These are phyloP conservation scores for Netelia virgata DNA, from an alignment of 2,888 invertebrate genomes.

Conservation along the genomic window DNA sequence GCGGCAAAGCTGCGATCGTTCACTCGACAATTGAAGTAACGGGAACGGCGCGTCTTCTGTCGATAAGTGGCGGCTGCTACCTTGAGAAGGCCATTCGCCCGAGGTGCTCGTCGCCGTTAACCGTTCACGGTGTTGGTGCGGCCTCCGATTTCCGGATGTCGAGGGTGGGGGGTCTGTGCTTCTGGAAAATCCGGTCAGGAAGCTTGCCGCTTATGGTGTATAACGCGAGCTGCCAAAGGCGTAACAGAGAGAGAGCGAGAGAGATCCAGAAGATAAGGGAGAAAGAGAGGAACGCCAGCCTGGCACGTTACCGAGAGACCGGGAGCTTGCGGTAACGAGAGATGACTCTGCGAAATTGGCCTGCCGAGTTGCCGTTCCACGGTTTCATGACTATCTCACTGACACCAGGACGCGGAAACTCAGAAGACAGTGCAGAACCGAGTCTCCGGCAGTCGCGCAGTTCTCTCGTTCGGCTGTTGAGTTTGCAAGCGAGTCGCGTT, in stretches of 20 bases:
- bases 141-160: conserved; percentile 52
- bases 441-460: conserved; percentile 16
- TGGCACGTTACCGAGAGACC: conserved; percentile 41
- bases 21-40: conserved; percentile 41
- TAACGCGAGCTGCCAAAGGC: conserved; percentile 35
- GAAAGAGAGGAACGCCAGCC: conserved; percentile 25
- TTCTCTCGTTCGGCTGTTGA: conserved; percentile 60
- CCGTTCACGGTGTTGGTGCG: conserved; percentile 28
- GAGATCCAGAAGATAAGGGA: neutral
- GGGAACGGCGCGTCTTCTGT: conserved; percentile 40
- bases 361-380: conserved; percentile 53
- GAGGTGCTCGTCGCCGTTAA: conserved; percentile 13
- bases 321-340: conserved; percentile 56
- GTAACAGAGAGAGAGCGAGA: conserved; percentile 31
- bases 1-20: conserved; percentile 39
- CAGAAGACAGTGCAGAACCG: conserved; percentile 39
- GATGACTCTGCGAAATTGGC: conserved; percentile 69
- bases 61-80: conserved; percentile 41
- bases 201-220: conserved; percentile 32
- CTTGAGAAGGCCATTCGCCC: conserved; percentile 43
- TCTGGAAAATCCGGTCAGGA: conserved; percentile 52
- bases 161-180: conserved; percentile 5
- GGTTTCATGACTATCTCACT: conserved; percentile 62
- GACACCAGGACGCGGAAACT: conserved; percentile 33
- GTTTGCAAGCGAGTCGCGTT: conserved; percentile 72